phyloP scores from a whole-genome alignment of 2,888 invertebrate species.

The Campaea margaritaria region DNA sequence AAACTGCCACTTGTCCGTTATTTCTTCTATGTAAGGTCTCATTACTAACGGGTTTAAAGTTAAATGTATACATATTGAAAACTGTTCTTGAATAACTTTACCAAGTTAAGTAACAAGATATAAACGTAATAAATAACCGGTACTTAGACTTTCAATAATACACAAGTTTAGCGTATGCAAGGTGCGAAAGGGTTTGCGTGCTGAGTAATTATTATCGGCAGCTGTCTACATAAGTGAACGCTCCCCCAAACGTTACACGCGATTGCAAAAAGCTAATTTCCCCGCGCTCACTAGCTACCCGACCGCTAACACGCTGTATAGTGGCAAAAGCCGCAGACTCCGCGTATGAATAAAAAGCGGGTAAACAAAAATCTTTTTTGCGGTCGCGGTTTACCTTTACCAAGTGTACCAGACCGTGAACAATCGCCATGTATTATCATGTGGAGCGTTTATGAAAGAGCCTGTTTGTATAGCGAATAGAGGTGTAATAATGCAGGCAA shows the following conservation, averaged over 20 bases:
- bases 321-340: constrained; percentile 72
- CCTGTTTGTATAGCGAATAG: constrained; percentile 75
- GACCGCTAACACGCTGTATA: constrained; percentile 66
- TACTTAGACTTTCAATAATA: constrained; percentile 52
- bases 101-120: too few relatives aligned
- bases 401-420: constrained; percentile 81
- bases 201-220: constrained; percentile 77
- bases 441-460: constrained; percentile 78
- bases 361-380: constrained; percentile 81
- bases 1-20: too few relatives aligned
- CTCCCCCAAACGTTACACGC: constrained; percentile 74
- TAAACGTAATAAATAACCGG: constrained; percentile 42
- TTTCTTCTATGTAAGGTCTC: too few relatives aligned
- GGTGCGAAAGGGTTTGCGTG: constrained; percentile 82
- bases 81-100: too few relatives aligned
- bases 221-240: constrained; percentile 68
- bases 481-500: constrained; percentile 67
- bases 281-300: constrained; percentile 57
- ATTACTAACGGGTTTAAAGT: too few relatives aligned
- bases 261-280: constrained; percentile 70
- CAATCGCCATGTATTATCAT: constrained; percentile 81
- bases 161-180: constrained; percentile 64
- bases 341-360: constrained; percentile 70
- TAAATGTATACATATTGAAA: too few relatives aligned
- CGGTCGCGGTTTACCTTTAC: constrained; percentile 81